Percentiles rank a stretch among this genome's conserved stretches.
Evolutionary conservation across 2,113 vertebrate genomes (phyloP).

Genomic region (Rutilus rutilus): DNA sequence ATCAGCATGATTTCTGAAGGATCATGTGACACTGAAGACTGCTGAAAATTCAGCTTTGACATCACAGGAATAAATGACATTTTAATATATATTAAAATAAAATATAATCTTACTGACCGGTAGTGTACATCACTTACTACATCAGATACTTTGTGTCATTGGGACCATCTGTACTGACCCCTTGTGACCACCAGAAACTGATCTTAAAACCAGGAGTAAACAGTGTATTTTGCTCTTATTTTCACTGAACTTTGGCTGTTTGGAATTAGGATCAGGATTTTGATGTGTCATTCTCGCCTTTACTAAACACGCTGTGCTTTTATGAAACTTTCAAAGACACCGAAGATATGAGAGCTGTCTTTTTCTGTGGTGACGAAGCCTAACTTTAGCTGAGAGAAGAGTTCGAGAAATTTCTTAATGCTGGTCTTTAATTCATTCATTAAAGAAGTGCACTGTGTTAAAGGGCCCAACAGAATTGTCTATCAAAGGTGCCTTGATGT

Average conservation of each 20-base stretch:
- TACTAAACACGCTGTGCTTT: not conserved
- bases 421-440: slow-evolving; percentile 9
- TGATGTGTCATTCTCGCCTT: not conserved
- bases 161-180: not conserved
- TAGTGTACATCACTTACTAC: not conserved
- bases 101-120: not conserved
- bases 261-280: not conserved
- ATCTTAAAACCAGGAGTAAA: not conserved
- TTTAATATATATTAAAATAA: not conserved
- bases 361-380: not conserved
- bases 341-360: not conserved
- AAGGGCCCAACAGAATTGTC: slow-evolving; percentile 20
- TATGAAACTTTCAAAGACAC: not conserved
- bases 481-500: slow-evolving; percentile 27
- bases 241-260: not conserved
- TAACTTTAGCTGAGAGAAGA: slow-evolving; percentile 12
- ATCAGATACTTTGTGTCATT: not conserved
- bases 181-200: not conserved
- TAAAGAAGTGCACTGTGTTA: slow-evolving; percentile 1
- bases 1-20: not conserved
- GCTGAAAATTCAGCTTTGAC: not conserved
- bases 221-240: not conserved
- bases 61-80: not conserved
- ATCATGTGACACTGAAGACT: not conserved
- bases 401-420: not conserved